Evolutionary conservation across 2,113 vertebrate species (phyloP), one percentile per base, ranked within the genome.

Genomic region (Corythaixoides concolor): DNA sequence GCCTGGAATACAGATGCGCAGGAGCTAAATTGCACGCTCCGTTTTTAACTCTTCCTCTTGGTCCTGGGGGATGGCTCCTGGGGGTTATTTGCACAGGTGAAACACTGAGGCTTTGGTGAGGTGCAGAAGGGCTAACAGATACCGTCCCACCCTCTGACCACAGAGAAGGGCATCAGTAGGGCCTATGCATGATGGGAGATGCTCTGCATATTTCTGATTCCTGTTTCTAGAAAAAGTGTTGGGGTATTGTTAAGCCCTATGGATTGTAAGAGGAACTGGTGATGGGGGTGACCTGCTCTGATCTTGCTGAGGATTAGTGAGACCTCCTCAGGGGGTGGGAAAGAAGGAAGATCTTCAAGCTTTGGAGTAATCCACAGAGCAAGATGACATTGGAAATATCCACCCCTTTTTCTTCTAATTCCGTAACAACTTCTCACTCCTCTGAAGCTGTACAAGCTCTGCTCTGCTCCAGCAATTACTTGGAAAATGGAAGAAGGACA

Each of bases 81-180:
- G 69, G 82, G 30, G 15, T 49, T 96, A 35, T 95, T 95, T 95
- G 81, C 52, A 78, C 90, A 93, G 87, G 93, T 95, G 90, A 33
- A 89, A 88, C 79, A 78, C 39, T 56, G 92, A 76, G 69, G 69
- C 35, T 91, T 88, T 64, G 95, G 63, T 67, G 62, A 75, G 24
- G 47, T 58, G 41, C 32, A 15, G 69, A 53, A 85, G 39, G 43
- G 17, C 50, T 66, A 43, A 37, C 45, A 80, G 90, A 69, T 70
- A 53, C 4, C 2, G 0, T 39, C n/a, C 28, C 84, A 64, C 43
- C 43, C 37, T 70, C 75, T 85, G 76, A 68, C 8, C 66, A 27
- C 73, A 70, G 66, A 58, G 81, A 33, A 74, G 28, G 27, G 6
- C 50, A 23, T 49, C 37, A 22, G 30, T 32, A 45, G 13, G 22